Base-by-base conservation (phyloP, 2,888 invertebrate genomes). In the Latheticus oryzae region DNA sequence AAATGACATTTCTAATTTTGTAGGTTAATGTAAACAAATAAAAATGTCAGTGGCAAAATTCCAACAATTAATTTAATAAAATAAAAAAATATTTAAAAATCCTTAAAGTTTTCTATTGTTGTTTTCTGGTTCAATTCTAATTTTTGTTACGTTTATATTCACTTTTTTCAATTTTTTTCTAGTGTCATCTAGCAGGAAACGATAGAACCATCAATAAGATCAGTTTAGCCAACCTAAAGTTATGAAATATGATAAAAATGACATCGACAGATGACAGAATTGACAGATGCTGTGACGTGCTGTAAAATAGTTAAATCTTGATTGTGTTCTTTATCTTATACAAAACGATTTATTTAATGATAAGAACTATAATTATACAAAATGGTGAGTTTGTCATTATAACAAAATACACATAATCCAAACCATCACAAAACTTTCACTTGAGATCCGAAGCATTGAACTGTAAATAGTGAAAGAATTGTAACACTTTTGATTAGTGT, bases 391-490 rank as follows among this genome's bases (percentile, higher is more conserved):
- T 40, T 21, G 16, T 16, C 16, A 19, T 8, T 23, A 9, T 15
- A 33, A 8, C 9, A 16, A 3, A 9, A 26, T n/a, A 12, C 7
- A 1, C 16, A 13, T 7, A 21, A n/a, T n/a, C n/a, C n/a, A n/a
- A n/a, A n/a, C n/a, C 24, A 12, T 11, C 19, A 38, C 28, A 8
- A 28, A 30, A 40, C 52, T 52, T 52, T 52, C 52, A 52, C 52
- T 32, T 24, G 52, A 26, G 15, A 19, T 19, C 32, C 21, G 17
- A 42, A 42, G 40, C 52, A 33, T 42, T 52, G 52, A 52, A 52
- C 52, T 52, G 52, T 52, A 52, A 52, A 52, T 52, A 52, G 52
- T 52, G 52, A 42, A 52, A 52, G 52, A 52, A 40, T 51, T 40
- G 51, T 51, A 30, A 51, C 42, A 42, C 9, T 42, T 40, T 50